Evolutionary conservation across 2,113 vertebrate species (phyloP).

Genomic region (Spizaetus ornatus): DNA sequence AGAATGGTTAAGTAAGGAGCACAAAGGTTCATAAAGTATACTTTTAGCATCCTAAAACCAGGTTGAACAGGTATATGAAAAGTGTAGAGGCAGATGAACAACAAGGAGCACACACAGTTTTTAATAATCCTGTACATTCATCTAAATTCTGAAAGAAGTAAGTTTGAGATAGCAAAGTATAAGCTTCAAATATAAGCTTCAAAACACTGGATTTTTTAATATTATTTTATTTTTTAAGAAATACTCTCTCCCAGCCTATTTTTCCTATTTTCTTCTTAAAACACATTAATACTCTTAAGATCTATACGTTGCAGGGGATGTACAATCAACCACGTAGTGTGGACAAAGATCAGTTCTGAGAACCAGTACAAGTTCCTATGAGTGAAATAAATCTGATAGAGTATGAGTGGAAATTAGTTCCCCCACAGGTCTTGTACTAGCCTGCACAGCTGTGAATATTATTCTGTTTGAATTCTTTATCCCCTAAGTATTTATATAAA

Average conservation of each 20-base stretch:
- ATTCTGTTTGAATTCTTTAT: not conserved
- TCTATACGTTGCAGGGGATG: not conserved
- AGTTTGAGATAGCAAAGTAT: not conserved
- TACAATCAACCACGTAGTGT: not conserved
- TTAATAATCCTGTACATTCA: not conserved
- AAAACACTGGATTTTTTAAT: not conserved
- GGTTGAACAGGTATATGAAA: not conserved
- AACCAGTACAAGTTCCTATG: not conserved
- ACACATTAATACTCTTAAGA: not conserved
- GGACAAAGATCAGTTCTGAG: not conserved
- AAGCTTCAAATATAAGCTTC: not conserved
- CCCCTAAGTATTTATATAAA: not conserved
- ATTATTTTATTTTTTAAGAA: constrained; percentile 37
- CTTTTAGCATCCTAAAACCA: not conserved
- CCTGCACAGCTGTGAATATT: not conserved
- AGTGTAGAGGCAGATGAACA: not conserved
- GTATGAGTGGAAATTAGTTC: not conserved
- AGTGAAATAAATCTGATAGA: not conserved
- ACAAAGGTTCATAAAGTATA: not conserved
- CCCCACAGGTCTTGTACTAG: not conserved
- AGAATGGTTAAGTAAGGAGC: not conserved
- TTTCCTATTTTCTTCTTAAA: constrained; percentile 1
- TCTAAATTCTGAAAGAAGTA: not conserved
- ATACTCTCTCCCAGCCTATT: not conserved
- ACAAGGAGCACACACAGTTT: not conserved